These are phyloP conservation scores for Drosophila arawakana DNA, from an alignment of 1,140 invertebrate genomes.

Conservation along the genomic window DNA sequence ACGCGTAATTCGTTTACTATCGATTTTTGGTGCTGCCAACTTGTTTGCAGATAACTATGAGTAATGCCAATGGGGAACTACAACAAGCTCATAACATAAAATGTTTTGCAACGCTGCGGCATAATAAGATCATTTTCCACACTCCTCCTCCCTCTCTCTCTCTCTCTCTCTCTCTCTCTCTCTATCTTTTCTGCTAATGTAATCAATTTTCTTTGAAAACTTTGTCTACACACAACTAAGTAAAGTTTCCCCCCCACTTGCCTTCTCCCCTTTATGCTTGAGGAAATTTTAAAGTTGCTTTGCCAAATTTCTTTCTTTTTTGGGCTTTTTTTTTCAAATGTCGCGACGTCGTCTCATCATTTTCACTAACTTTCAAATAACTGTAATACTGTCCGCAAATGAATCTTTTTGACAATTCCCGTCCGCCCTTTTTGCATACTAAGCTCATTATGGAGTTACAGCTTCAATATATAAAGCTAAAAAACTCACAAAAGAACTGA, in stretches of 20 bases:
- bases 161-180: no score
- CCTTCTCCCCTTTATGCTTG: background rate
- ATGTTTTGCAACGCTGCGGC: constrained; percentile 1
- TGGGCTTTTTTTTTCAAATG: constrained; percentile 19
- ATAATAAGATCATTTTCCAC: constrained; percentile 29
- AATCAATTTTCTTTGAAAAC: constrained; percentile 74
- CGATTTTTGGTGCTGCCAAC: constrained; percentile 26
- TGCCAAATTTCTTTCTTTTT: constrained; percentile 15
- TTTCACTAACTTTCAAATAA: constrained; percentile 39
- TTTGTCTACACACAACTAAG: constrained; percentile 61
- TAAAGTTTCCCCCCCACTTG: constrained; percentile 21
- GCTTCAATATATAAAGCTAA: constrained; percentile 37
- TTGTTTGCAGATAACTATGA: constrained; percentile 38
- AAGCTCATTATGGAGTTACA: constrained; percentile 70
- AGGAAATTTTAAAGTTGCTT: constrained; percentile 46
- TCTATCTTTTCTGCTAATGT: constrained; percentile 42
- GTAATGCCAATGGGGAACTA: constrained; percentile 14
- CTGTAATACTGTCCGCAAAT: constrained; percentile 70
- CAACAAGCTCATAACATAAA: constrained; percentile 10
- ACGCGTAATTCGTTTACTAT: constrained; percentile 33
- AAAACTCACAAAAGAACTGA: constrained; percentile 43
- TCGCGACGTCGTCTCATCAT: constrained; percentile 7
- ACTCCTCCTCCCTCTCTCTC: no score
- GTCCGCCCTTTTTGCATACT: constrained; percentile 73
- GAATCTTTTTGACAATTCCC: constrained; percentile 74